These are phyloP conservation scores for Zophobas morio DNA, from an alignment of 1,140 invertebrate species.

Conservation along the genomic window DNA sequence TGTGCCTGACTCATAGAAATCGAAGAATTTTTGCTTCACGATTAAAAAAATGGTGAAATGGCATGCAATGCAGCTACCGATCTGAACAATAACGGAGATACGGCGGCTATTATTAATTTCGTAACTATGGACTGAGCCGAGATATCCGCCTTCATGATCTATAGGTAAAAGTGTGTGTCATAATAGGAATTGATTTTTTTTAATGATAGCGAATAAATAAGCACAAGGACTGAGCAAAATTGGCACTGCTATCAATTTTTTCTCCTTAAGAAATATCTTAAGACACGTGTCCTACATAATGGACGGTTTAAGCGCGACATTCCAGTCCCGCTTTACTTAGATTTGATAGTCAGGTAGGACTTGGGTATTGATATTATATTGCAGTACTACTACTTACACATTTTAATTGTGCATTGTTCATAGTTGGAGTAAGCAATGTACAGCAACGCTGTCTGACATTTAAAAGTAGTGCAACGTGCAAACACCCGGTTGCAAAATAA, in stretches of 20 bases:
- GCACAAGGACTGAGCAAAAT: not conserved
- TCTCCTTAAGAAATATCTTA: not conserved
- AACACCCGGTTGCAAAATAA: constrained; percentile 28
- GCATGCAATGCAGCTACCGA: constrained; percentile 31
- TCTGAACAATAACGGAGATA: constrained; percentile 42
- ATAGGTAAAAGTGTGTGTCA: not conserved
- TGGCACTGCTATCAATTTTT: not conserved
- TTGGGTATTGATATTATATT: not conserved
- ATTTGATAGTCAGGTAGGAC: too few relatives aligned
- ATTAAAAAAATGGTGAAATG: not conserved
- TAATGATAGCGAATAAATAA: not conserved
- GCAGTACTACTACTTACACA: not conserved
- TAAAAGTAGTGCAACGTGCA: constrained; percentile 44
- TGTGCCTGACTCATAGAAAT: too few relatives aligned
- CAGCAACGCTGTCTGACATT: constrained; percentile 32
- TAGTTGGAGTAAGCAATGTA: not conserved
- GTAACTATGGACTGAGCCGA: not conserved
- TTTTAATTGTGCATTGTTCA: constrained; percentile 13
- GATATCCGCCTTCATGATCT: constrained; percentile 13
- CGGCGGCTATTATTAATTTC: constrained; percentile 27
- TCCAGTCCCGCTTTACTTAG: too few relatives aligned
- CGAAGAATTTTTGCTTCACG: too few relatives aligned
- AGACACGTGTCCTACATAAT: too few relatives aligned
- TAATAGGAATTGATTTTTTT: too few relatives aligned
- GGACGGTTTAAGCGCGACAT: too few relatives aligned